Evolutionary conservation across 1,140 invertebrate species (phyloP).

Genomic region (Lordiphosa collinella): DNA sequence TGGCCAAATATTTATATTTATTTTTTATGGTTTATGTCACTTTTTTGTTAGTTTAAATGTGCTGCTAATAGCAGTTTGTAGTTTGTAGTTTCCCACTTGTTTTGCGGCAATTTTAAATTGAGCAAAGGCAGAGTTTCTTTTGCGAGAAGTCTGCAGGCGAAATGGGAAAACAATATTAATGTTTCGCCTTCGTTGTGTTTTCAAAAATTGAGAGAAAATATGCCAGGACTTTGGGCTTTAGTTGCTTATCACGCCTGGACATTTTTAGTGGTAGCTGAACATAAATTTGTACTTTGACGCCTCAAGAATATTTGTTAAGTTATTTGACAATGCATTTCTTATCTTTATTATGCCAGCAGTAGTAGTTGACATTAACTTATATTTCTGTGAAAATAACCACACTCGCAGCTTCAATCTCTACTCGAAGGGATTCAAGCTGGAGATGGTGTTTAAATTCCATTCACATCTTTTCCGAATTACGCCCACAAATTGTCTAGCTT

Average conservation of each 20-base stretch:
- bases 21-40: slow-evolving; percentile 33
- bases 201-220: not conserved
- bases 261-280: no score
- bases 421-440: no score
- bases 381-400: no score
- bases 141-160: not conserved
- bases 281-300: not conserved
- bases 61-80: slow-evolving; percentile 47
- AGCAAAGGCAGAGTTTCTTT: not conserved
- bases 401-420: no score
- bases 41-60: slow-evolving; percentile 40
- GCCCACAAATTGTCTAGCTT: not conserved
- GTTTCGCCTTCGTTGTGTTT: not conserved
- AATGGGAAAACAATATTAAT: not conserved
- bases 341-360: slow-evolving; percentile 5
- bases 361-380: no score
- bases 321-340: not conserved
- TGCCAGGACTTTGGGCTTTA: not conserved
- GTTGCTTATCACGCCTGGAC: not conserved
- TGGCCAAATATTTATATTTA: slow-evolving; percentile 66
- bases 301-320: not conserved
- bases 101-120: not conserved
- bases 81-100: slow-evolving; percentile 6
- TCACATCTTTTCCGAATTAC: not conserved
- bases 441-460: no score